phyloP scores from a whole-genome alignment of 1,140 invertebrate genomes.

The Drosophila prosaltans region DNA sequence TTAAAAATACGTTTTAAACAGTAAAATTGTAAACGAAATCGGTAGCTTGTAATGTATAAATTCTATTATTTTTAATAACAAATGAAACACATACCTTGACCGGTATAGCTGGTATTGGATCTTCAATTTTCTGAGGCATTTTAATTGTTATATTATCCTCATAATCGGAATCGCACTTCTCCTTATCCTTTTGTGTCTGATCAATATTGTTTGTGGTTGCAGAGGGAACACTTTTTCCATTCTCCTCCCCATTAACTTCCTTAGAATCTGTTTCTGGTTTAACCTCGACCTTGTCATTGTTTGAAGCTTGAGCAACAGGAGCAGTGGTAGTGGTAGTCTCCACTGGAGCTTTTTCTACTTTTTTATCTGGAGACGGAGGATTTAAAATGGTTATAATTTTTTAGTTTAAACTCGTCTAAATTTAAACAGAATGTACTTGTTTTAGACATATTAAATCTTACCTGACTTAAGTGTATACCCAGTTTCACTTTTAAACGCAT shows the following conservation, averaged over 20 bases:
- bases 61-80: not conserved
- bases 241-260: slow-evolving; percentile 37
- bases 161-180: slow-evolving; percentile 84
- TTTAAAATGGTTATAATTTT: no score
- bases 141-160: slow-evolving; percentile 86
- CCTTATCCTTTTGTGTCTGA: slow-evolving; percentile 55
- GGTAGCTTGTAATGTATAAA: no score
- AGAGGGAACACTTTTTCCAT: slow-evolving; percentile 5
- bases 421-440: no score
- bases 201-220: slow-evolving; percentile 42
- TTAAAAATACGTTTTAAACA: not conserved
- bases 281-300: slow-evolving; percentile 9
- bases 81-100: slow-evolving; percentile 39
- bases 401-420: no score
- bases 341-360: slow-evolving; percentile 13
- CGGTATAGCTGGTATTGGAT: slow-evolving; percentile 13
- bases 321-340: slow-evolving; percentile 1
- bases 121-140: slow-evolving; percentile 80
- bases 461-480: slow-evolving; percentile 86
- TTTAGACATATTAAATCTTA: slow-evolving; percentile 17
- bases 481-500: slow-evolving; percentile 94
- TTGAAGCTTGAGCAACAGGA: slow-evolving; percentile 4
- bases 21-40: not conserved
- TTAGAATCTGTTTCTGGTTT: slow-evolving; percentile 22
- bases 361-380: slow-evolving; percentile 16